Conservation (phyloP, 2,888 invertebrate genomes). For the Xestia rhomboidea region DNA sequence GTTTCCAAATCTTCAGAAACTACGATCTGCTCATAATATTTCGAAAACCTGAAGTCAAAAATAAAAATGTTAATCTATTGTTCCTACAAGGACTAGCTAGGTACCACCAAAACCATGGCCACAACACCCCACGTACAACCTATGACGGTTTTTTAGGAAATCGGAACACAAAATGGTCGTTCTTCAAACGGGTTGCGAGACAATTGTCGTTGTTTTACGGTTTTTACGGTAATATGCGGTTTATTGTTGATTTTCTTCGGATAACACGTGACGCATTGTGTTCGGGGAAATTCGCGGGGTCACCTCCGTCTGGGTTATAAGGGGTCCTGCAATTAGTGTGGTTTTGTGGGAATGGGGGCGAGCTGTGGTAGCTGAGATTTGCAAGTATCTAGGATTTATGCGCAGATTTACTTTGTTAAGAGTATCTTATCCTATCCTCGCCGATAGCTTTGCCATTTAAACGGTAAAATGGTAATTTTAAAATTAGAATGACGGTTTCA, state of each 20-base stretch:
- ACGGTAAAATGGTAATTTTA: no score
- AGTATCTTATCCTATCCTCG: neutral
- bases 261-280: slow-evolving; percentile 56
- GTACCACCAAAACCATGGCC: slow-evolving; percentile 24
- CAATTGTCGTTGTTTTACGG: slow-evolving; percentile 65
- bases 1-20: neutral
- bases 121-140: slow-evolving; percentile 54
- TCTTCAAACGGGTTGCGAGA: slow-evolving; percentile 62
- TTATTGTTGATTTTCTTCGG: slow-evolving; percentile 64
- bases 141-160: slow-evolving; percentile 65
- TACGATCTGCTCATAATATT: neutral
- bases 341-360: slow-evolving; percentile 50
- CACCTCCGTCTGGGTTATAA: slow-evolving; percentile 49
- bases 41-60: neutral
- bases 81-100: neutral
- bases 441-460: neutral
- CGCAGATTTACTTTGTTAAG: neutral
- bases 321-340: slow-evolving; percentile 53
- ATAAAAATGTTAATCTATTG: neutral
- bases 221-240: slow-evolving; percentile 64
- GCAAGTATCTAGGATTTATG: neutral
- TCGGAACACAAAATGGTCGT: slow-evolving; percentile 63
- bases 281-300: slow-evolving; percentile 64
- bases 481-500: no score
- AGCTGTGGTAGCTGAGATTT: slow-evolving; percentile 38